These are phyloP conservation scores for Phylloscopus collybita DNA, from an alignment of 2,797 vertebrate genomes.

Conservation along the genomic window DNA sequence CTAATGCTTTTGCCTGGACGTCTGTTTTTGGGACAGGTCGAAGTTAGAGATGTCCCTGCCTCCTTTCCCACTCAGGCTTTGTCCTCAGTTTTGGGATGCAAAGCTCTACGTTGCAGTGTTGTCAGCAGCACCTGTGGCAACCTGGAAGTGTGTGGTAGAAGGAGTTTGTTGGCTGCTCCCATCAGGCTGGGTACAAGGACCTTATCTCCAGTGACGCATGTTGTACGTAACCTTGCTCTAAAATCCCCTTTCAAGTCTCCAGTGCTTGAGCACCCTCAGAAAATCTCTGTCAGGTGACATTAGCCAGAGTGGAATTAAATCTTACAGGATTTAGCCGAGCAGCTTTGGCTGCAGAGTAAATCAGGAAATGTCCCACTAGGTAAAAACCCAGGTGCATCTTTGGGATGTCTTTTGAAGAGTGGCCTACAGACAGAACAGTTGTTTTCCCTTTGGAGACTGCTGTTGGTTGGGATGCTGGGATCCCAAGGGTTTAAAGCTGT, in stretches of 20 bases:
- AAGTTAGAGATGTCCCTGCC: not conserved
- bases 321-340: constrained; percentile 55
- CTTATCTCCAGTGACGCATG: not conserved
- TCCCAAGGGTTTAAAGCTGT: not conserved
- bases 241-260: constrained; percentile 44
- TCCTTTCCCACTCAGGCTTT: not conserved
- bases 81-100: rapidly evolving
- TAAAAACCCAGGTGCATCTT: constrained; percentile 13
- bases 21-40: not conserved
- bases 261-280: not conserved
- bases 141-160: not conserved
- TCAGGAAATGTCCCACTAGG: not conserved
- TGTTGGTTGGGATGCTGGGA: not conserved
- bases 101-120: rapidly evolving
- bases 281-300: constrained; percentile 59
- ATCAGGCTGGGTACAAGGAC: not conserved
- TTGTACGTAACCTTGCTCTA: not conserved
- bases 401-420: not conserved
- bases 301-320: constrained; percentile 40
- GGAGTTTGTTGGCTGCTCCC: not conserved
- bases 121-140: not conserved
- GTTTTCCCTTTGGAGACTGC: not conserved
- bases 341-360: constrained; percentile 47
- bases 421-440: not conserved
- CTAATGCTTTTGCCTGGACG: not conserved